Evolutionary conservation across 2,113 vertebrate species (phyloP).

Genomic region (Fregetta grallaria): DNA sequence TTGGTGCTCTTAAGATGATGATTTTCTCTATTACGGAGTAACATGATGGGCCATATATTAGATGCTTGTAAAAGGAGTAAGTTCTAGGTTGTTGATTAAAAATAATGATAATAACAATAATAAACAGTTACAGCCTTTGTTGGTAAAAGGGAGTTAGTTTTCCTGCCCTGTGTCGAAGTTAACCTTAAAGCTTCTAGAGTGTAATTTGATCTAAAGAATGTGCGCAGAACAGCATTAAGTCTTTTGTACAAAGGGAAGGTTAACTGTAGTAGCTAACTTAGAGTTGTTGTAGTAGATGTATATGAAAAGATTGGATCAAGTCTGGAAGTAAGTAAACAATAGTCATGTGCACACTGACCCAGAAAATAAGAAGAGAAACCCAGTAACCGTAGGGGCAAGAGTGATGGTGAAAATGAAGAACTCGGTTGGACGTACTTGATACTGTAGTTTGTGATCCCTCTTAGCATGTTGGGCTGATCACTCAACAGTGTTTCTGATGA

Average conservation of each 20-base stretch:
- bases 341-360: background rate
- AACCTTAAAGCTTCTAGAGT: background rate
- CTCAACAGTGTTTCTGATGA: background rate
- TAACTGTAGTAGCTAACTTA: background rate
- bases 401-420: background rate
- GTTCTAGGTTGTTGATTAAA: background rate
- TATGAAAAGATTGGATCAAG: background rate
- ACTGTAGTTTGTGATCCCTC: background rate
- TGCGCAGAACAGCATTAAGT: background rate
- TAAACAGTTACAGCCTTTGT: background rate
- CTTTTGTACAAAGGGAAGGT: background rate
- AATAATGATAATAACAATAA: background rate
- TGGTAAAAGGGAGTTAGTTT: background rate
- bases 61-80: background rate
- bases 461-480: too few relatives aligned
- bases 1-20: background rate
- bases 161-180: background rate
- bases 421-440: background rate
- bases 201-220: background rate
- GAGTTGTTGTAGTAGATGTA: background rate
- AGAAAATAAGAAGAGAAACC: background rate
- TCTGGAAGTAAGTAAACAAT: background rate
- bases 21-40: background rate
- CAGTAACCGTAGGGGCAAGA: background rate
- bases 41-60: background rate